Conservation (phyloP, 2,797 vertebrate genomes). For the Taeniopygia guttata region DNA sequence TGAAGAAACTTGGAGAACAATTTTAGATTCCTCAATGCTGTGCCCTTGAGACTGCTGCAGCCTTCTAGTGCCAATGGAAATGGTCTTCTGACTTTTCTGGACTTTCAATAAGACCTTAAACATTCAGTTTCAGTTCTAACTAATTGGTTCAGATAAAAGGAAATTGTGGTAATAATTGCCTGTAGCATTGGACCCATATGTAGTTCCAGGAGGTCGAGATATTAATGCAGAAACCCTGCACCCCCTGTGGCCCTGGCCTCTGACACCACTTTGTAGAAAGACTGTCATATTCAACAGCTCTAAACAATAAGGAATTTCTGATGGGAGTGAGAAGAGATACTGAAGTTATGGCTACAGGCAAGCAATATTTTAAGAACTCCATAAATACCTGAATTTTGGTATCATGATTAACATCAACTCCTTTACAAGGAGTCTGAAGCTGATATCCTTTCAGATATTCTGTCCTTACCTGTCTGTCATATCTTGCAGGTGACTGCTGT, state of each 20-base stretch:
- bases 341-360: background rate
- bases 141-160: slow-evolving; percentile 4
- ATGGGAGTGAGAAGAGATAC: background rate
- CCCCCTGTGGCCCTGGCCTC: background rate
- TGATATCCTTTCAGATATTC: background rate
- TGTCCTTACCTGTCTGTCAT: background rate
- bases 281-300: background rate
- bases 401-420: background rate
- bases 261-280: background rate
- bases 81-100: background rate
- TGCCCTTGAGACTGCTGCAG: background rate
- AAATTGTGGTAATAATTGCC: background rate
- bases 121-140: background rate
- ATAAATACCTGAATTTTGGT: background rate
- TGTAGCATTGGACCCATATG: background rate
- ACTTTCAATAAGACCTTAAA: background rate
- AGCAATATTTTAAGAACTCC: background rate
- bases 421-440: background rate
- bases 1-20: background rate
- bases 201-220: background rate
- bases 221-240: background rate
- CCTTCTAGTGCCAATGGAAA: background rate
- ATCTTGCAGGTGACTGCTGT: background rate
- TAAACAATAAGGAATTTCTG: background rate
- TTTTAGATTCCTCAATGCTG: background rate